Conservation (phyloP, 2,797 vertebrate species). For the Masticophis lateralis region DNA sequence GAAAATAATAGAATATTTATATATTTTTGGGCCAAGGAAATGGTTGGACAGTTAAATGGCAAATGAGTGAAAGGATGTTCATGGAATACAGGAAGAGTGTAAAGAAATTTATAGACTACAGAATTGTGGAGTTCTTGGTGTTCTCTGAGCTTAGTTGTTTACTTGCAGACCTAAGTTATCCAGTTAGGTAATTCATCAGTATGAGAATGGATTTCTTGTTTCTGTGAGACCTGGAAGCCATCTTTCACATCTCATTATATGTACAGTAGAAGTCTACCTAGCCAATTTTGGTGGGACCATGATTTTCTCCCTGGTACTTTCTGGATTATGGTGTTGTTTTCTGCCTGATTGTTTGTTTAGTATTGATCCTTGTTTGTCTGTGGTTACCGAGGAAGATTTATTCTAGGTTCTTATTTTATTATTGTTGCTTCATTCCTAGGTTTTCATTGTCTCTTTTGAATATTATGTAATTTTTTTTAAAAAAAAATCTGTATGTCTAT, state of each 20-base stretch:
- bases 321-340: not conserved
- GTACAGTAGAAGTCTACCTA: not conserved
- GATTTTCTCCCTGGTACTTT: not conserved
- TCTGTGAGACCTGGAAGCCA: too few species aligned
- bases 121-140: not conserved
- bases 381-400: too few species aligned
- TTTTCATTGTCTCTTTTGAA: not conserved
- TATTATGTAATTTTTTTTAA: not conserved
- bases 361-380: not conserved
- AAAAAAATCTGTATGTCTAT: not conserved
- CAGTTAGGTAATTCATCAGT: not conserved
- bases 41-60: not conserved
- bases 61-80: not conserved
- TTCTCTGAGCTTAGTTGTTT: not conserved
- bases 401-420: not conserved
- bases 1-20: not conserved
- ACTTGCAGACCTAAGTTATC: not conserved
- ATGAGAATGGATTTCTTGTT: not conserved
- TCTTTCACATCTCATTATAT: not conserved
- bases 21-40: not conserved
- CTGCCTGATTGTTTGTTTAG: not conserved
- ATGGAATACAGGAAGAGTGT: not conserved
- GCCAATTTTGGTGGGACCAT: not conserved
- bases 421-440: not conserved
- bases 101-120: not conserved